Evolutionary conservation across 2,797 vertebrate genomes (phyloP), one percentile per base, ranked within the genome.

Genomic region (Somateria mollissima): DNA sequence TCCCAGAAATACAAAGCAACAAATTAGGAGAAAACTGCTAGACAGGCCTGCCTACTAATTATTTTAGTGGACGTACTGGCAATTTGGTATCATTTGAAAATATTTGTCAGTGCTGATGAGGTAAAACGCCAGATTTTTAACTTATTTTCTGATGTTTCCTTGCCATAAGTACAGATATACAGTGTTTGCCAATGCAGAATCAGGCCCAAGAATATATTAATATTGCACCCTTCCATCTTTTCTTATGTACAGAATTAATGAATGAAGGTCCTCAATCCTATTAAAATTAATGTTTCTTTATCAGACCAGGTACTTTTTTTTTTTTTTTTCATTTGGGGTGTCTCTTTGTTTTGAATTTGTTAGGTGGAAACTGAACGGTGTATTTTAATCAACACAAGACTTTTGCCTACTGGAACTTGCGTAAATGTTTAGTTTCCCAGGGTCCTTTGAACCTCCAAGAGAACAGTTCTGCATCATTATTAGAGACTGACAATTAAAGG

Each of bases 401-500:
- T 92, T 92, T 95, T 95, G 74, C 81, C 87, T 58, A 47, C 32
- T 95, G 43, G 53, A 90, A 78, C 78, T 85, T 90, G 65, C 60
- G 4, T 57, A 90, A 96, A 73, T 71, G 74, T 62, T 71, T 88
- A 9, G 36, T 74, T 94, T 97, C 95, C 90, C 94, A 97, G 90
- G 94, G 91, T 95, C 65, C 74, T 92, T 95, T 96, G 88, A 94
- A 95, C 83, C 69, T 93, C 62, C 41, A 19, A 77, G 95, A 70
- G 76, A 95, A 93, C 58, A 78, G 90, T 94, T 91, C n/a, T 71
- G 90, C 93, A 93, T 96, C 77, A 72, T 96, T 96, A 95, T 96
- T 96, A 97, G 91, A 94, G 83, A 85, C 77, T 90, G 95, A 96
- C 90, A 97, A 95, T 97, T 96, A 95, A 95, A 96, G 91, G 86